Conservation (phyloP, 2,888 invertebrate species). For the Coremacera marginata region DNA sequence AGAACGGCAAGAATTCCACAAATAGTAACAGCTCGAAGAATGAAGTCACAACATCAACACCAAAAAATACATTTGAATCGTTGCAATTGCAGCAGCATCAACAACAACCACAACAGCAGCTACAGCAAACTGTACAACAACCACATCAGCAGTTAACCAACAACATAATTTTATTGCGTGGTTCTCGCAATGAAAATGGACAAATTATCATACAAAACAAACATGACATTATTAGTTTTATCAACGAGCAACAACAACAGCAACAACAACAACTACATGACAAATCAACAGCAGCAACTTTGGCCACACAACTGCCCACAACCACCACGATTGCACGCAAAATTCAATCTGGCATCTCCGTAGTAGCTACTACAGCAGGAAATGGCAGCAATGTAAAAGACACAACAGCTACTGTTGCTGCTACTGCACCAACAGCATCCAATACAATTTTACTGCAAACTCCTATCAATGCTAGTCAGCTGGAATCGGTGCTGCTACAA, state of each 20-base stretch:
- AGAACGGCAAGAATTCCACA: constrained; percentile 48
- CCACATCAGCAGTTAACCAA: constrained; percentile 56
- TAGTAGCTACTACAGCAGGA: constrained; percentile 13
- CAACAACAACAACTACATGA: constrained; percentile 52
- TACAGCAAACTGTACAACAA: constrained; percentile 49
- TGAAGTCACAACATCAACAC: constrained; percentile 53
- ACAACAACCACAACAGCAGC: constrained; percentile 56
- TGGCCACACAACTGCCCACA: constrained; percentile 63
- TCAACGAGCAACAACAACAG: constrained; percentile 62
- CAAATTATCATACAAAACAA: constrained; percentile 70
- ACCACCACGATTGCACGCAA: constrained; percentile 64
- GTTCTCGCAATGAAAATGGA: constrained; percentile 69
- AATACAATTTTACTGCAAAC: constrained; percentile 67
- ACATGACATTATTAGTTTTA: constrained; percentile 69
- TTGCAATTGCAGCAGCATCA: constrained; percentile 59
- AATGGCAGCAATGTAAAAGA: constrained; percentile 23
- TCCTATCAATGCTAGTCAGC: constrained; percentile 67
- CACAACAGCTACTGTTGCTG: constrained; percentile 38
- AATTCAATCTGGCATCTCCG: constrained; percentile 45
- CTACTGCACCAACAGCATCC: constrained; percentile 46
- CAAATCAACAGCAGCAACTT: constrained; percentile 59
- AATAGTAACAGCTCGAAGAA: constrained; percentile 46
- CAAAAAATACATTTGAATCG: constrained; percentile 57
- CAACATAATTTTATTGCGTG: constrained; percentile 69
- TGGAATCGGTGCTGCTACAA: constrained; percentile 64